Percentiles rank a stretch among this genome's conserved stretches.
Evolutionary conservation across 2,113 vertebrate species (phyloP).

Genomic region (Ctenomys sociabilis): DNA sequence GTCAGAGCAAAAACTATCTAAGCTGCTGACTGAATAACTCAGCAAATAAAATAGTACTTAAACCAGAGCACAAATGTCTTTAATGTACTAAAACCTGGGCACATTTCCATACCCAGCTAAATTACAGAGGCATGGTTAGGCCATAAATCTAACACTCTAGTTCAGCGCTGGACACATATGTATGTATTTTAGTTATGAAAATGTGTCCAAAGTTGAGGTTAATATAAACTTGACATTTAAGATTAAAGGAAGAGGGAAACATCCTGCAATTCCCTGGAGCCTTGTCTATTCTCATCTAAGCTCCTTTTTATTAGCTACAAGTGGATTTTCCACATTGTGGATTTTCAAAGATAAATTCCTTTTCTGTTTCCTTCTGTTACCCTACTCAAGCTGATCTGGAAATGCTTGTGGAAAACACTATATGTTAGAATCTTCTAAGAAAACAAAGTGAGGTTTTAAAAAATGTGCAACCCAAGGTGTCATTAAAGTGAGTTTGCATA

Average conservation of each 20-base stretch:
- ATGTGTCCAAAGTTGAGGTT: conserved; percentile 50
- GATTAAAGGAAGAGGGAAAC: conserved; percentile 47
- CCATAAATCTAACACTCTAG: conserved; percentile 21
- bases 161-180: background rate
- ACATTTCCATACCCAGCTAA: conserved; percentile 12
- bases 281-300: conserved; percentile 38
- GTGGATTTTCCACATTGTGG: conserved; percentile 46
- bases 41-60: conserved; percentile 52
- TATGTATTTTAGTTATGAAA: conserved; percentile 64
- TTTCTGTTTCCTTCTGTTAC: conserved; percentile 35
- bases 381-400: conserved; percentile 51
- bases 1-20: conserved; percentile 14
- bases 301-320: conserved; percentile 66
- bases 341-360: conserved; percentile 60
- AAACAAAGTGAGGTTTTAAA: background rate
- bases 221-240: conserved; percentile 68
- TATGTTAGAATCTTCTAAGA: conserved; percentile 17
- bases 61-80: background rate
- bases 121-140: background rate
- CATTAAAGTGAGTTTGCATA: background rate
- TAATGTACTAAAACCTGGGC: background rate
- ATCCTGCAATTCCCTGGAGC: background rate
- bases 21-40: background rate
- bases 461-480: background rate
- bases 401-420: conserved; percentile 21